phyloP scores from a whole-genome alignment of 2,888 invertebrate genomes.

The Amblyjoppa proteus region DNA sequence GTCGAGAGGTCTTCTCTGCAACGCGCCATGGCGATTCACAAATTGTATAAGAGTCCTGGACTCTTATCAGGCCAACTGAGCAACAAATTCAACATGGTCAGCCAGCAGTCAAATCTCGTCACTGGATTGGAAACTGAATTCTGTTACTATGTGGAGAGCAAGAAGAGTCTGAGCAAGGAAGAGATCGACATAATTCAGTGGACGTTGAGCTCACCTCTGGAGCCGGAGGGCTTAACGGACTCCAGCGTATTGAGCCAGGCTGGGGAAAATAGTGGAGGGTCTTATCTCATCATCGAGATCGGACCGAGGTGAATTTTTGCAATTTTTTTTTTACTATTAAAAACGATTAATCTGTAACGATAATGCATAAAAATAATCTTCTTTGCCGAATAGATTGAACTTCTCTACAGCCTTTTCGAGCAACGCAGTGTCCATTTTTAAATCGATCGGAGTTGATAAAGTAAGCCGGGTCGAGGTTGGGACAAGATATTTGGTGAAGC shows the following conservation, averaged over 20 bases:
- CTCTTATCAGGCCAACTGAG: constrained; percentile 75
- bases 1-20: not conserved
- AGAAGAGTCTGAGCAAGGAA: constrained; percentile 86
- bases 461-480: constrained; percentile 94
- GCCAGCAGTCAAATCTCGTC: constrained; percentile 80
- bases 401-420: constrained; percentile 98
- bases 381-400: constrained; percentile 89
- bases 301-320: constrained; percentile 90
- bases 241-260: constrained; percentile 85
- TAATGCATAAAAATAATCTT: constrained; percentile 29
- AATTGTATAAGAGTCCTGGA: constrained; percentile 88
- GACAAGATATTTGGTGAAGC: constrained; percentile 90
- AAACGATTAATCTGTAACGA: not conserved
- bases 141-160: constrained; percentile 91
- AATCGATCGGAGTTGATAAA: constrained; percentile 91
- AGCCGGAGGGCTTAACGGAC: constrained; percentile 87
- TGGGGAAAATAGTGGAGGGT: constrained; percentile 71
- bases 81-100: constrained; percentile 74
- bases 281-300: constrained; percentile 90
- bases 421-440: constrained; percentile 97
- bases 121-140: constrained; percentile 89
- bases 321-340: constrained; percentile 57
- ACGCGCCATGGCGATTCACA: constrained; percentile 86
- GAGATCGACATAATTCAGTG: constrained; percentile 90
- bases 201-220: constrained; percentile 91